Evolutionary conservation across 2,888 invertebrate species (phyloP), one percentile per base, ranked within the genome.

Genomic region (Cryptocheilus praepositus): DNA sequence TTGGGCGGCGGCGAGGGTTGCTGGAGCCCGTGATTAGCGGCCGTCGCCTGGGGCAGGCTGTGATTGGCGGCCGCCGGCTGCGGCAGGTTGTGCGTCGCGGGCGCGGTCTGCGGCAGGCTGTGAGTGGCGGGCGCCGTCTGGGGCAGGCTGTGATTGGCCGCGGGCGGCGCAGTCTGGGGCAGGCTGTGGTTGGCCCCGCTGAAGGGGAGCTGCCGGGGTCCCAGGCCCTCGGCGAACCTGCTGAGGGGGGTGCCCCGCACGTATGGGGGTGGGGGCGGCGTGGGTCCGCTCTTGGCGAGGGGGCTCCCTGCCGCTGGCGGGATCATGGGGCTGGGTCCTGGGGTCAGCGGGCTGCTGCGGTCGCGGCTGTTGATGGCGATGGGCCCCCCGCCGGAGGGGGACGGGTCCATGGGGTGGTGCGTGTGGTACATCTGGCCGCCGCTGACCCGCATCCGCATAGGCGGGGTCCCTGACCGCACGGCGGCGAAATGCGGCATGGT

Each of bases 301-400:
- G 90, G 89, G 76, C 89, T 89, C 25, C 88, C 88, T 0, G 89
- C 86, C 21, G 87, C 72, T n/a, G 89, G 85, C 25, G 89, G 87
- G 59, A 89, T 88, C 76, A 89, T 85, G 1, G 86, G 81, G 4
- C 88, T 83, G 2, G 89, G 85, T 58, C 84, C 76, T 71, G 83
- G 77, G 75, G 88, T 67, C 67, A 81, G 61, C 0, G 79, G 85
- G 56, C 79, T 87, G 55, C 76, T 85, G 25, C 80, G 82, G 61
- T 85, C 87, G 4, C 88, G 76, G 58, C 77, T 87, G 53, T 85
- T 84, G 44, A 90, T 89, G 54, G 89, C 88, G 59, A 91, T 90
- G 0, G 90, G 89, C 2, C 91, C 90, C 5, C 91, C 91, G 22
- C 91, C 91, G 0, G 91, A 90, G 0, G 91, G 91, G 3, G 91